Base-by-base conservation (phyloP, 1,140 invertebrate genomes). In the Zaprionus tsacasi region DNA sequence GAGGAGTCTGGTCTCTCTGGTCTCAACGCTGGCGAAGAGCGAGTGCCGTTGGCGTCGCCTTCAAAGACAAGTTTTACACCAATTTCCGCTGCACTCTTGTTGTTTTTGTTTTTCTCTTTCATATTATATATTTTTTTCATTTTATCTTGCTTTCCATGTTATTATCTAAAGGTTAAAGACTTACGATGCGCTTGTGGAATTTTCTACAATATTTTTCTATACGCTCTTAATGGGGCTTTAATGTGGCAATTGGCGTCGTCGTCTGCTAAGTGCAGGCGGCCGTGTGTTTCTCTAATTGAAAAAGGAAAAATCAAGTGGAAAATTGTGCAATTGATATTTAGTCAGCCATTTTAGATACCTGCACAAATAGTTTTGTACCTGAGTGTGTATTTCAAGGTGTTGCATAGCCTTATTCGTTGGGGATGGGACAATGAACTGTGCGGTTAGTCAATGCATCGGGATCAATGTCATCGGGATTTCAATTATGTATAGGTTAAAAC, bases 21-120 rank as follows among this genome's bases (percentile, higher is more conserved):
- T 63, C 54, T 45, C 66, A 63, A 70, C 40, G 25, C 71, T 40
- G 57, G 40, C 55, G 21, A 45, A 63, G 58, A 74, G 58, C 72
- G 59, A 75, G 69, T 76, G 69, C 69, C 69, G 69, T 67, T 72
- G 69, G 63, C 69, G 72, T 72, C 63, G 74, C 40, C 74, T 67
- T 75, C 78, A 78, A 74, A 86, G 83, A 83, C 83, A 55, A 75
- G 83, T 87, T 88, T 87, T 88, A 88, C 80, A 88, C 74, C 83
- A 87, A 83, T 89, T 87, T 87, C 83, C 83, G 77, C 74, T 72
- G 64, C 3, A 12, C 40, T 54, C 21, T 59, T 68, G 17, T 56
- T 69, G 43, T 40, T 38, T 6, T 8, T 50, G 12, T 58, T 68
- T 36, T 66, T 6, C 27, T 33, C 8, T 6, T 36, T 33, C 8